A percentile compares a stretch with the other conserved stretches of the same genome.
phyloP scores from a whole-genome alignment of 1,140 invertebrate species.

The Saxidomus purpurata region DNA sequence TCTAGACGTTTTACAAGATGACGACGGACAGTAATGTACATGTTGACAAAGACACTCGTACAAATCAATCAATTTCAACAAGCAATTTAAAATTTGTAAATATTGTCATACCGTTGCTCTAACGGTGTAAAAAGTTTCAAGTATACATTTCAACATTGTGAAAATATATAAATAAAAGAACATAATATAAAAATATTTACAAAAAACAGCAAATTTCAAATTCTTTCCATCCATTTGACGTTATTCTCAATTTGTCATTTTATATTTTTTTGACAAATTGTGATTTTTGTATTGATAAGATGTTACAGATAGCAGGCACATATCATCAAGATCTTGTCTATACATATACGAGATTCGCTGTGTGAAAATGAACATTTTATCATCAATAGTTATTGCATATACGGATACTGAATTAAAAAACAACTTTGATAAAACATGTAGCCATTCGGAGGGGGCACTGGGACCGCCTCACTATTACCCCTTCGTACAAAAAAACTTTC shows the following conservation, averaged over 20 bases:
- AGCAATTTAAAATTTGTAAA: slow-evolving; percentile 25
- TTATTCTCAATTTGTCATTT: neutral
- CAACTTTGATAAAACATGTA: no score
- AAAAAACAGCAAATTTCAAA: neutral
- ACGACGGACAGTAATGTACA: no score
- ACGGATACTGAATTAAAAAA: no score
- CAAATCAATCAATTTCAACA: slow-evolving; percentile 8
- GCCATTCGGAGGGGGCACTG: no score
- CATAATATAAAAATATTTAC: slow-evolving; percentile 7
- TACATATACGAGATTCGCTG: no score
- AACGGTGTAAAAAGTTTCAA: neutral
- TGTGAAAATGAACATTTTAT: no score
- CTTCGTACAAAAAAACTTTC: no score
- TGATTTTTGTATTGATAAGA: neutral
- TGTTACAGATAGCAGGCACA: neutral
- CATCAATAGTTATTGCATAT: no score
- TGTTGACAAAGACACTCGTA: neutral
- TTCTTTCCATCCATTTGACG: neutral
- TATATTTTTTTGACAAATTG: slow-evolving; percentile 7
- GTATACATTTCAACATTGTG: neutral
- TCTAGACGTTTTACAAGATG: no score
- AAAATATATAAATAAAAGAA: neutral
- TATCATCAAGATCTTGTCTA: no score
- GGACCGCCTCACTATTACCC: no score
- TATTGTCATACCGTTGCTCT: neutral